Base-by-base conservation (phyloP, 2,113 vertebrate species). In the Gorsachius goisagi region DNA sequence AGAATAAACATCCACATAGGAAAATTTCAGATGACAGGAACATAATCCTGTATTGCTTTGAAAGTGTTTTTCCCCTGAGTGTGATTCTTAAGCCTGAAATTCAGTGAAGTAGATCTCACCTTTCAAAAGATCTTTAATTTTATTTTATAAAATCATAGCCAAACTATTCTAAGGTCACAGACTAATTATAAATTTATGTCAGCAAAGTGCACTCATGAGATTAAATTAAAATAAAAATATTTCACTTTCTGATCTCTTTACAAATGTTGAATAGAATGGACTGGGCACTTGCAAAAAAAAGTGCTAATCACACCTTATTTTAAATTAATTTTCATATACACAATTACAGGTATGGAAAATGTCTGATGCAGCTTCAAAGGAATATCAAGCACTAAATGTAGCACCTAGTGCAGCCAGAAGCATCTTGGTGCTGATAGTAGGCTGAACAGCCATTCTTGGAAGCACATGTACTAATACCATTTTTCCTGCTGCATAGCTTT, bases 381-480 rank as follows among this genome's bases (percentile, higher is more conserved):
- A 56, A 91, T 81, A 78, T 33, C 26, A 35, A 47, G 23, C 15
- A 24, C 28, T 75, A 76, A 85, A 74, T 32, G 9, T 44, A 55
- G 77, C 47, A 96, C 85, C 75, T 95, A 95, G 74, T 63, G 45
- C 80, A 66, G 77, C 69, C 63, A 63, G 71, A 62, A 72, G 59
- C 33, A 45, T 15, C 22, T 82, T 82, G 60, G 19, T 94, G 45
- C 24, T 84, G 75, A 78, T 26, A 84, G 62, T 56, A 90, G 79
- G 63, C 33, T 91, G 71, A 52, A 62, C 24, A 49, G 77, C 92
- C 15, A 9, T 78, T 72, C 91, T 95, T 26, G 92, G 90, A 94
- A 97, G 79, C 9, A 96, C 80, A 85, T 95, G 64, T 50, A 95
- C 47, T 79, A 95, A 88, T 87, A 94, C 27, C 24, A 33, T 90